Evolutionary conservation across 2,113 vertebrate species (phyloP).

Genomic region (Sylvietta virens): DNA sequence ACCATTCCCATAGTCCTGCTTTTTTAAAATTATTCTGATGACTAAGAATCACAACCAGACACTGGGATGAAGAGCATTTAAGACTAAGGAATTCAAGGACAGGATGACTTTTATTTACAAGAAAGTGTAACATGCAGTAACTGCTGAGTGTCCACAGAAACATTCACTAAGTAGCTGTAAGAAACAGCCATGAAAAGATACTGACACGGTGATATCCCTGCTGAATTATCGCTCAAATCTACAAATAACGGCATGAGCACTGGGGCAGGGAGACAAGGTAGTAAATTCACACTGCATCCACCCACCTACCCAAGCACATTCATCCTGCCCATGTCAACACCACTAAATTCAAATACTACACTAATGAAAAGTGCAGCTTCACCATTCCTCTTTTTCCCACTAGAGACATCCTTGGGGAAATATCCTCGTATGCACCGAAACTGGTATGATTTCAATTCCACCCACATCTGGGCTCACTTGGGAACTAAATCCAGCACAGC

Average conservation of each 20-base stretch:
- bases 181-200: background rate
- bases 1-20: background rate
- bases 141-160: background rate
- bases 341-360: background rate
- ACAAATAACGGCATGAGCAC: fast-evolving
- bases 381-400: background rate
- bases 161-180: background rate
- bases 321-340: background rate
- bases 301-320: background rate
- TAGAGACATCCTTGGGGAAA: constrained; percentile 23
- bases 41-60: constrained; percentile 11
- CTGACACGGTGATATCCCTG: background rate
- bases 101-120: background rate
- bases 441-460: background rate
- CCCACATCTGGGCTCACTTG: constrained; percentile 50
- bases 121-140: fast-evolving
- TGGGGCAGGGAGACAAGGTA: background rate
- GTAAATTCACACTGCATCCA: background rate
- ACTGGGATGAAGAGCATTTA: background rate
- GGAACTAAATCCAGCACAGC: constrained; percentile 41
- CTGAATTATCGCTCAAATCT: background rate
- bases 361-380: background rate
- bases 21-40: background rate
- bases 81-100: background rate
- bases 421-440: background rate